Evolutionary conservation across 2,113 vertebrate species (phyloP).

Genomic region (Cinclus mexicanus): DNA sequence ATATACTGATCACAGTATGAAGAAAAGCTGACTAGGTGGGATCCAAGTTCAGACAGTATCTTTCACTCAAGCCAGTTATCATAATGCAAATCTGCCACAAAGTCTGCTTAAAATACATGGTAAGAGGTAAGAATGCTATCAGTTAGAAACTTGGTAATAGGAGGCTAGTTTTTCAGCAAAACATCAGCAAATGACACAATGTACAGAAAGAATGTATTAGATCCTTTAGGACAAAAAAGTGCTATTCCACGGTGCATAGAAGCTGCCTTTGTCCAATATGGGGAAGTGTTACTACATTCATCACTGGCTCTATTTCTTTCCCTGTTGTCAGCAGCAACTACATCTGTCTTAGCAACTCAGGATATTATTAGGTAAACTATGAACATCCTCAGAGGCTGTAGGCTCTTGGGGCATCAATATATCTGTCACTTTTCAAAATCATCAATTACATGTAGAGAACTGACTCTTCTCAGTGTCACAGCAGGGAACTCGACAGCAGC

Average conservation of each 20-base stretch:
- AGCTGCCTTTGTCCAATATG: background rate
- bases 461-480: background rate
- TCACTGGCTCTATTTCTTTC: conserved; percentile 11
- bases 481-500: background rate
- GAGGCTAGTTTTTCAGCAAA: background rate
- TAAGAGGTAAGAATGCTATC: background rate
- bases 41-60: background rate
- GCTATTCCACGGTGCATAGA: background rate
- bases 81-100: background rate
- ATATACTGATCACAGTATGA: background rate
- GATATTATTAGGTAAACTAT: conserved; percentile 55
- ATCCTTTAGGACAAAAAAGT: background rate
- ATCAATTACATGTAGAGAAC: background rate
- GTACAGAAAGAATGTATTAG: background rate
- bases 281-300: background rate
- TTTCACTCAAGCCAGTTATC: background rate
- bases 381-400: conserved; percentile 1
- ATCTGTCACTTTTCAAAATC: conserved; percentile 49
- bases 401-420: conserved; percentile 22
- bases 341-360: conserved; percentile 26
- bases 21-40: background rate
- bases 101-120: background rate
- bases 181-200: background rate
- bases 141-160: background rate
- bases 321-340: background rate